These are phyloP conservation scores for Isichthys henryi DNA, from an alignment of 2,113 vertebrate species.

Conservation along the genomic window DNA sequence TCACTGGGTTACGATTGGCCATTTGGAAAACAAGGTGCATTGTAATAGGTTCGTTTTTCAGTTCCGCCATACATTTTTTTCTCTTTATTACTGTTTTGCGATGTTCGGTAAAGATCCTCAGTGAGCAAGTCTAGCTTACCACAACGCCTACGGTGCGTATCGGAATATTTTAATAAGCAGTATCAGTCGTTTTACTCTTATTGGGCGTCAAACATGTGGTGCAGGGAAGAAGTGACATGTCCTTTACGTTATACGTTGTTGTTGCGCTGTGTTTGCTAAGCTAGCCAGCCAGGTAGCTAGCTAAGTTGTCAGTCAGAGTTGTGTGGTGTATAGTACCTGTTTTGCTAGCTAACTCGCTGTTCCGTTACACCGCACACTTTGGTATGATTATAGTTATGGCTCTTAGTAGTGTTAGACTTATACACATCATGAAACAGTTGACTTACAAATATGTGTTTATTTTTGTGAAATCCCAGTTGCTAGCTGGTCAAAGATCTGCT, in stretches of 20 bases:
- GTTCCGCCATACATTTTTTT: background rate
- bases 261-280: background rate
- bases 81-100: slow-evolving; percentile 9
- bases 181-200: background rate
- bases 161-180: background rate
- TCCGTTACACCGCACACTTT: background rate
- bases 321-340: background rate
- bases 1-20: background rate
- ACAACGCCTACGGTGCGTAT: slow-evolving; percentile 6
- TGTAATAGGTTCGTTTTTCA: slow-evolving; percentile 9
- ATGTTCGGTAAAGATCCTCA: slow-evolving; percentile 11
- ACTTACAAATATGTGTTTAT: background rate
- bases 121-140: slow-evolving; percentile 1
- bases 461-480: background rate
- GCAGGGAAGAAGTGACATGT: background rate
- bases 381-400: background rate
- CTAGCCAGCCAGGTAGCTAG: slow-evolving; percentile 2
- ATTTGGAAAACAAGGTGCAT: background rate
- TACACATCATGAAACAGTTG: background rate
- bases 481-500: background rate
- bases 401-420: background rate
- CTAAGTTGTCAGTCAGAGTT: slow-evolving; percentile 17
- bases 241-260: background rate
- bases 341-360: background rate
- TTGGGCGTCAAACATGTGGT: background rate